Evolutionary conservation across 2,113 vertebrate species (phyloP).

Genomic region (Hemiprocne comata): DNA sequence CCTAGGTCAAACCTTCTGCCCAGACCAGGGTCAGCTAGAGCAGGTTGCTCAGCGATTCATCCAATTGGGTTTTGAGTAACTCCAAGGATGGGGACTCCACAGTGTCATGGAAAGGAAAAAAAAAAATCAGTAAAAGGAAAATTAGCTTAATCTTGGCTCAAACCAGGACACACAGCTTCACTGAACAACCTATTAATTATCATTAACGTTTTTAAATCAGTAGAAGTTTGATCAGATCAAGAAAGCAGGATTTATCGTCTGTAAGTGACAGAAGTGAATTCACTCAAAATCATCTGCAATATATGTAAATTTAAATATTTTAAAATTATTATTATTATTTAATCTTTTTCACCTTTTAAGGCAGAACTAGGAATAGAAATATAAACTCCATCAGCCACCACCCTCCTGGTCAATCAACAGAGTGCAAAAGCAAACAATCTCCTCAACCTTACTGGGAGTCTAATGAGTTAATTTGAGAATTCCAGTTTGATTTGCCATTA

Average conservation of each 20-base stretch:
- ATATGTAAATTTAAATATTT: background rate
- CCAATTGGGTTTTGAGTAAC: background rate
- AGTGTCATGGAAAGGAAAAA: too few species aligned
- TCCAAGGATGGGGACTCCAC: background rate
- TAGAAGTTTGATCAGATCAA: background rate
- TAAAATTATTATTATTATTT: background rate
- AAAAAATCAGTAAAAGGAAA: too few species aligned
- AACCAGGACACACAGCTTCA: too few species aligned
- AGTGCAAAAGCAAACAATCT: background rate
- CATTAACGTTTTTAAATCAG: background rate
- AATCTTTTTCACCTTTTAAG: background rate
- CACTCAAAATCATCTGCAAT: background rate
- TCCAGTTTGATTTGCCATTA: background rate
- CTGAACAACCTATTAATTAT: background rate
- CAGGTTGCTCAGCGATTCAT: background rate
- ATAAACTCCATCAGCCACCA: background rate
- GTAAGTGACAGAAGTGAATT: background rate
- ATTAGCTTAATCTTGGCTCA: too few species aligned
- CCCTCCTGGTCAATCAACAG: background rate
- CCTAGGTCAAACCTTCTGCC: background rate
- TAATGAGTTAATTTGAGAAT: background rate
- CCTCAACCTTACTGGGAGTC: background rate
- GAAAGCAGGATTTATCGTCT: background rate
- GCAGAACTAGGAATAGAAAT: background rate
- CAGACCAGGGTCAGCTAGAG: background rate